phyloP scores from a whole-genome alignment of 2,113 vertebrate genomes.

The Megalops atlanticus region DNA sequence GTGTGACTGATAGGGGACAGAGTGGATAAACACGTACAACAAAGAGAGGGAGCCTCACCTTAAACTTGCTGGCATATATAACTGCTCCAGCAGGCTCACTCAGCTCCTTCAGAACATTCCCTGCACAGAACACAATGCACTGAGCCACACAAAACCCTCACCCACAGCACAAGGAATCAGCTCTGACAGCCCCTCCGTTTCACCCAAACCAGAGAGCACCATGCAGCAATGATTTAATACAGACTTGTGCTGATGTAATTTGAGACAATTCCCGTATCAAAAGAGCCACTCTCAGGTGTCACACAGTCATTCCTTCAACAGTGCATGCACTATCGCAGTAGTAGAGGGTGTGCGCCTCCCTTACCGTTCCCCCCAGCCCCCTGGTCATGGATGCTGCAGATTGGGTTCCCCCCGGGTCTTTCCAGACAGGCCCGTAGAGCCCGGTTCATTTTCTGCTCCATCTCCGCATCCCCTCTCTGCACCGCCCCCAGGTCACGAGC shows the following conservation, averaged over 20 bases:
- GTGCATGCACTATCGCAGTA: not conserved
- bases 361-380: conserved; percentile 89
- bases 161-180: not conserved
- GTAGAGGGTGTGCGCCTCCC: not conserved
- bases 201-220: no score
- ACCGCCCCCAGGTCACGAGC: conserved; percentile 84
- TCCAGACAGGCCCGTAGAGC: conserved; percentile 86
- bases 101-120: conserved; percentile 90
- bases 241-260: not conserved
- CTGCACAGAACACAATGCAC: conserved; percentile 55
- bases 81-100: conserved; percentile 84
- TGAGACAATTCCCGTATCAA: no score
- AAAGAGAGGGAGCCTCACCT: no score
- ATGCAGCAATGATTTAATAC: no score
- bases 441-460: conserved; percentile 95
- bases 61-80: conserved; percentile 83
- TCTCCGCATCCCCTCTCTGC: conserved; percentile 89
- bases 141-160: not conserved
- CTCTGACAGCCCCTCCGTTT: not conserved
- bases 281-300: not conserved
- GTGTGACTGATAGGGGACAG: no score
- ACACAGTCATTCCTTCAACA: not conserved
- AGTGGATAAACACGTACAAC: no score
- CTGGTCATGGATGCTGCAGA: conserved; percentile 91
- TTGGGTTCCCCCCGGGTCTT: conserved; percentile 71